These are phyloP conservation scores for Sinosuthora webbiana DNA, from an alignment of 2,113 vertebrate species.

Conservation along the genomic window DNA sequence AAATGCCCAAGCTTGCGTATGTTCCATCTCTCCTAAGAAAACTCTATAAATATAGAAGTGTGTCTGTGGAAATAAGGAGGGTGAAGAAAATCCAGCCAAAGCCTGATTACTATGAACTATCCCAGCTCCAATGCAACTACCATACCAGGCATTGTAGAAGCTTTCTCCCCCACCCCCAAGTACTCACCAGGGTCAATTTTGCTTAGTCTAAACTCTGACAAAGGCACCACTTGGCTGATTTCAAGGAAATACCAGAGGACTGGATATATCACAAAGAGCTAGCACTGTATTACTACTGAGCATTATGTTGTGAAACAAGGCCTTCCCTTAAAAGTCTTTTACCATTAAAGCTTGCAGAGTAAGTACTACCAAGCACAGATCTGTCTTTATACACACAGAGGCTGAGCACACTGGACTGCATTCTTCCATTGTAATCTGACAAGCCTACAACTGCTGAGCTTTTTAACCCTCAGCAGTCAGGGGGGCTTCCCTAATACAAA, in stretches of 20 bases:
- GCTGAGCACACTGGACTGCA: neutral
- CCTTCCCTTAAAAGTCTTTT: neutral
- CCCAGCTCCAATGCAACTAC: neutral
- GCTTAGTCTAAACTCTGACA: neutral
- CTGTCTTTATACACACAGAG: neutral
- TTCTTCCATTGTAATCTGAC: constrained; percentile 22
- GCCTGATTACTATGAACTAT: neutral
- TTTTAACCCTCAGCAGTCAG: constrained; percentile 5
- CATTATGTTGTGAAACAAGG: neutral
- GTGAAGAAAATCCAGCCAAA: neutral
- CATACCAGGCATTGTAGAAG: neutral
- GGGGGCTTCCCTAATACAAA: neutral
- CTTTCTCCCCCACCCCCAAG: neutral
- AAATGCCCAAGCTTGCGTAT: neutral
- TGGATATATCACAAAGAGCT: neutral
- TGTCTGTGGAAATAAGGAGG: neutral
- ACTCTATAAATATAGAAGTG: neutral
- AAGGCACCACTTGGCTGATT: neutral
- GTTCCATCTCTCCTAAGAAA: neutral
- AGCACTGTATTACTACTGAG: neutral
- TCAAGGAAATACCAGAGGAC: neutral
- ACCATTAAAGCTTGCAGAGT: neutral
- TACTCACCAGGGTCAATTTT: neutral
- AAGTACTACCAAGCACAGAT: neutral
- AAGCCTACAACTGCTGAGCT: neutral